Evolutionary conservation across 2,797 vertebrate genomes (phyloP), one percentile per base, ranked within the genome.

Genomic region (Poecilia gillii): DNA sequence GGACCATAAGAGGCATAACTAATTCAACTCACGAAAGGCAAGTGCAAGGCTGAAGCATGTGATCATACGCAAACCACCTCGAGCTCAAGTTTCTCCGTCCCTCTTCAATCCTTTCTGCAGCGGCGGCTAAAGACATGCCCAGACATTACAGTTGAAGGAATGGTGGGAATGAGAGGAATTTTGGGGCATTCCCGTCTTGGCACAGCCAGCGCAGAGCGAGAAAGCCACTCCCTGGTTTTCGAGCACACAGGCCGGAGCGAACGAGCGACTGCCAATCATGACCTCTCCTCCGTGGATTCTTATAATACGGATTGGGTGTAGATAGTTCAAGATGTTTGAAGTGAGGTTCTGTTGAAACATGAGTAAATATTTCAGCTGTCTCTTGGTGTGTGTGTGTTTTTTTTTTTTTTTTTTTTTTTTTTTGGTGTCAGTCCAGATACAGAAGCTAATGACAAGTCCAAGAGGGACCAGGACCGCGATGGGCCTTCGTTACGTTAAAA

Each of bases 91-190:
- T 47, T 80, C 83, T 77, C 71, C 71, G 9, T 31, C 16, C 12
- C n/a, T 76, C 7, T 66, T 33, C 62, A 9, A 62, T 73, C 3
- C 55, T 77, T 81, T 75, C 84, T 77, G 72, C 33, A 76, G 75
- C 72, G 76, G 77, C 80, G 81, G 76, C 78, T 85, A 49, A 84
- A 90, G 93, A 94, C 96, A 92, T 91, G 96, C 94, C 93, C 94
- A 91, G 95, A 89, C 95, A 91, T 91, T 86, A 84, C 89, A 92
- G 84, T 75, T 82, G 75, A 85, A 89, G 93, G 94, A 94, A 95
- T 95, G 92, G 83, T 79, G 91, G 93, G 94, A 95, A 96, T 96
- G 93, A 81, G 81, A 90, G 91, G 95, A 96, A 96, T 96, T 93
- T 84, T 11, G 91, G 95, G 95, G 92, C 89, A 95, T 96, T 96